Evolutionary conservation across 2,797 vertebrate species (phyloP).

Genomic region (Tauraco hartlaubi): DNA sequence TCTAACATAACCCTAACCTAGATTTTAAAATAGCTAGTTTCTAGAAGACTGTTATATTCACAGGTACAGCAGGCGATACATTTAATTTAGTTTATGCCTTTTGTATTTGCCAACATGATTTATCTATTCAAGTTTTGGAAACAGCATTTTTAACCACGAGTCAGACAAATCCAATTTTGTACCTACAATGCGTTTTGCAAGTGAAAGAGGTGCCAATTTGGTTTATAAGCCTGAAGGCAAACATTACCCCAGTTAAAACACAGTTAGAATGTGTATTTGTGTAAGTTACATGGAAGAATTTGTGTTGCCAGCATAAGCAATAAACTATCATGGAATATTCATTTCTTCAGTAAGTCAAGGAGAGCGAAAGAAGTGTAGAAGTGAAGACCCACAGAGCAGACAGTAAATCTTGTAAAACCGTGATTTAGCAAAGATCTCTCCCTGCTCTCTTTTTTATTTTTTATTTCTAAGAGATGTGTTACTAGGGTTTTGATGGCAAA

Average conservation of each 20-base stretch:
- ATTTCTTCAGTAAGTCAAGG: background rate
- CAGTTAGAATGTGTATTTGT: background rate
- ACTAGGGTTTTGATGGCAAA: background rate
- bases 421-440: background rate
- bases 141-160: background rate
- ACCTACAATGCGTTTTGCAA: background rate
- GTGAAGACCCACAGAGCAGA: background rate
- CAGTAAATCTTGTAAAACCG: background rate
- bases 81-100: background rate
- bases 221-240: background rate
- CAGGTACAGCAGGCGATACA: background rate
- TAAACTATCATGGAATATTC: background rate
- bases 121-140: background rate
- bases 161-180: background rate
- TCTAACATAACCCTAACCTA: background rate
- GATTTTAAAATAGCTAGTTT: background rate
- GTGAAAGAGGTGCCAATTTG: background rate
- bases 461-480: background rate
- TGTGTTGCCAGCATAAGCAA: background rate
- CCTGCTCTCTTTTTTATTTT: fast-evolving
- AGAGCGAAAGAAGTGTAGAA: background rate
- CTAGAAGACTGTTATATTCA: background rate
- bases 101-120: background rate
- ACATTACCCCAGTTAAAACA: background rate
- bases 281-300: background rate